Conservation (phyloP, 1,140 invertebrate species). For the Neoseiulus cucumeris region DNA sequence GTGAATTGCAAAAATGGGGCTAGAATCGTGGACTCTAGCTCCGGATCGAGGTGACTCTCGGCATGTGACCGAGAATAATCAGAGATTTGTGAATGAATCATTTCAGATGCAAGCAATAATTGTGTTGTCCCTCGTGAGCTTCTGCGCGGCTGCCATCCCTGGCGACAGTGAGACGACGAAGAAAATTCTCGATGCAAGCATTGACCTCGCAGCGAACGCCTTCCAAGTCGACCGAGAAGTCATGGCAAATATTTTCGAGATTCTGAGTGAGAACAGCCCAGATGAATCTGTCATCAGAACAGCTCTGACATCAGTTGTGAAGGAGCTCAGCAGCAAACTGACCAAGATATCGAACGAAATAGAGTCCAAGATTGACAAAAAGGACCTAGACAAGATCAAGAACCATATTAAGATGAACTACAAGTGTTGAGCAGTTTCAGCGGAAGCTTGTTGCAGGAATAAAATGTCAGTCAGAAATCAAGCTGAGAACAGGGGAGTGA, state of each 20-base stretch:
- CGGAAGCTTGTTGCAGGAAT: too few species aligned
- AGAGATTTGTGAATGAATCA: too few species aligned
- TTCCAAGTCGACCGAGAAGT: neutral
- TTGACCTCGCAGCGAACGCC: neutral
- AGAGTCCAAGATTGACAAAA: neutral
- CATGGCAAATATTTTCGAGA: neutral
- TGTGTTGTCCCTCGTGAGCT: neutral
- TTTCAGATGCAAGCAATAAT: neutral
- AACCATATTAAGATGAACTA: too few species aligned
- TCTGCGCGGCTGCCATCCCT: neutral
- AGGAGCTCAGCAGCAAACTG: neutral
- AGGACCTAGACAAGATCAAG: too few species aligned
- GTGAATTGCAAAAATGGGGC: too few species aligned
- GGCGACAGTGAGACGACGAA: neutral
- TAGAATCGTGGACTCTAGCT: too few species aligned
- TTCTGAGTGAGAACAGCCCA: neutral
- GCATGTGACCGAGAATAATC: too few species aligned
- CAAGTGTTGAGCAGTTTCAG: too few species aligned
- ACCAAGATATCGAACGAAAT: neutral
- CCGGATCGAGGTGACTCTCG: too few species aligned
- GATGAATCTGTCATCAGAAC: neutral
- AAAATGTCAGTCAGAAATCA: too few species aligned
- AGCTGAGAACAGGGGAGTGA: too few species aligned
- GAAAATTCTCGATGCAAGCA: neutral
- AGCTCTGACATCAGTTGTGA: neutral